phyloP scores from a whole-genome alignment of 2,888 invertebrate genomes.

The Agrotis exclamationis region DNA sequence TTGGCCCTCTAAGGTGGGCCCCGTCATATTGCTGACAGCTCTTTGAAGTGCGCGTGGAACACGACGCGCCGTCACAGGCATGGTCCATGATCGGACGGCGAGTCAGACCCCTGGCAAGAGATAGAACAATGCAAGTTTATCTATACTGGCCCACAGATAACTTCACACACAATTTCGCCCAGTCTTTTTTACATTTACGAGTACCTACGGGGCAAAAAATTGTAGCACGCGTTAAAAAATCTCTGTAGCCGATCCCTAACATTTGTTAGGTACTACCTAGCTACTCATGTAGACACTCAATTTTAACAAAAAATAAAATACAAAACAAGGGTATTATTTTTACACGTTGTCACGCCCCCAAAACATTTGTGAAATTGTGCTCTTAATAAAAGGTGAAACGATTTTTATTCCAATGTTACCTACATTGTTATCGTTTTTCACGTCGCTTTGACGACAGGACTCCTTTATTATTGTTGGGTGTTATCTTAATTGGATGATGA shows the following conservation, averaged over 20 bases:
- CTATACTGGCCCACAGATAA: background rate
- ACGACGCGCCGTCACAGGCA: no score
- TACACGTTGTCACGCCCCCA: slow-evolving; percentile 21
- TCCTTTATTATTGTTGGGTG: slow-evolving; percentile 24
- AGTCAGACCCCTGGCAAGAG: no score
- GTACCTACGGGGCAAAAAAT: background rate
- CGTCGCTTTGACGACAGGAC: slow-evolving; percentile 32
- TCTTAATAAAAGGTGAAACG: slow-evolving; percentile 43
- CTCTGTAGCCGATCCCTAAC: slow-evolving; percentile 22
- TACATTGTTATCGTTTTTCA: slow-evolving; percentile 53
- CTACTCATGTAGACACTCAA: slow-evolving; percentile 9
- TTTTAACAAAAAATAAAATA: slow-evolving; percentile 45
- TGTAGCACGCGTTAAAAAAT: background rate
- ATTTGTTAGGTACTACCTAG: no score
- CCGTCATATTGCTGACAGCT: no score
- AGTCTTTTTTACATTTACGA: background rate
- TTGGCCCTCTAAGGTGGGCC: no score
- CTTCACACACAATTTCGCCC: background rate
- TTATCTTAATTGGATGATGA: slow-evolving; percentile 39
- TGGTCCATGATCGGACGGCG: no score
- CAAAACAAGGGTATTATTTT: slow-evolving; percentile 46
- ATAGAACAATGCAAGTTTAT: no score
- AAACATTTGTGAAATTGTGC: slow-evolving; percentile 29
- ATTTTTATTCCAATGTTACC: slow-evolving; percentile 44
- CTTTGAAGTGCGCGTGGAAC: no score